Base-by-base conservation (phyloP, 2,113 vertebrate species). In the Xiphophorus hellerii region DNA sequence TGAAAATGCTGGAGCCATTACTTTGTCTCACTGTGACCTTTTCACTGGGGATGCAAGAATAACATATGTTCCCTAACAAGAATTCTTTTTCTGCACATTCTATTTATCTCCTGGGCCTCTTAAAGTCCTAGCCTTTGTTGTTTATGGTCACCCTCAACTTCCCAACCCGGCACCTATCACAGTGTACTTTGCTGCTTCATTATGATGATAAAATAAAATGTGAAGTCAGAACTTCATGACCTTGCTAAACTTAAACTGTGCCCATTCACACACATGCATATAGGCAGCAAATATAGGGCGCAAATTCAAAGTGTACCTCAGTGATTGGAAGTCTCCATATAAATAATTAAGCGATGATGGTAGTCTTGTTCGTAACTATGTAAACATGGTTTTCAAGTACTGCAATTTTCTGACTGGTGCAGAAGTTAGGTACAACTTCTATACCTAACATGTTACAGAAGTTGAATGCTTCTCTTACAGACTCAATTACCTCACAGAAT, bases 1-100 rank as follows among this genome's bases (percentile, higher is more conserved):
- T 83, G 87, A 87, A 88, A 85, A 73, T 69, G 80, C 83, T 64
- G 22, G 66, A 88, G 81, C 65, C 76, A 91, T 92, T 88, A 91
- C 71, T 93, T 86, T 90, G 83, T 77, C 88, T 91, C 84, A 39
- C 17, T 67, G 84, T 92, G 92, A 93, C 92, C 92, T 93, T 93
- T 90, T 87, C 87, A 82, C 81, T 30, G 72, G 76, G 82, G 89
- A 87, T 80, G 74, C 73, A 30, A 75, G 80, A 22, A 30, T 78
- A 89, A 87, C 91, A 89, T 84, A 83, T 89, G 90, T 81, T 88
- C 83, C 65, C 86, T 89, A 89, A 89, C 88, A 90, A 90, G 82
- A 90, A 90, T 74, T 66, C 77, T 66, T 84, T 83, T 84, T 81
- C 68, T 78, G 73, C 78, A 63, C 66, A 83, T 76, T 70, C 76